Evolutionary conservation across 2,113 vertebrate genomes (phyloP).

Genomic region (Phyllostomus hastatus): DNA sequence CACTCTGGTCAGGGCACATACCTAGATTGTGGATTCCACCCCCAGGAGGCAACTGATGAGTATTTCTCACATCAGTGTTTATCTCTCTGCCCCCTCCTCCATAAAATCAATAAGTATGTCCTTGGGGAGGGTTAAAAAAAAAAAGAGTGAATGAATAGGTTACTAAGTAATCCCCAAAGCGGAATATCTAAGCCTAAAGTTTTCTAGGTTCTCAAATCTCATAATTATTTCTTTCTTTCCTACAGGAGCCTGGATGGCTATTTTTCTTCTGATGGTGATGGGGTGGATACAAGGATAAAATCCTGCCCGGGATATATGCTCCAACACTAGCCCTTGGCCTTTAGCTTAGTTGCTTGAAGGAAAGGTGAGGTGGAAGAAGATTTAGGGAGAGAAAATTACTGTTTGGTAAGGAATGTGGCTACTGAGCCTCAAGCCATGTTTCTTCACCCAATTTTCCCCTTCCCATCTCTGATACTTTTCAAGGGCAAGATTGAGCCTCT

Average conservation of each 20-base stretch:
- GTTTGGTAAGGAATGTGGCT: background rate
- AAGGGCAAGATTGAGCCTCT: background rate
- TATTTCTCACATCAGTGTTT: too few relatives aligned
- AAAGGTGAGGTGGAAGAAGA: background rate
- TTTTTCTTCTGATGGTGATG: background rate
- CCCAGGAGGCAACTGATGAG: too few relatives aligned
- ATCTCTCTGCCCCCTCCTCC: too few relatives aligned
- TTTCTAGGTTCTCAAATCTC: background rate
- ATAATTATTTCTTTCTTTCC: conserved; percentile 16
- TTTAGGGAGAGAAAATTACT: background rate
- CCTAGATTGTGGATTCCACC: too few relatives aligned
- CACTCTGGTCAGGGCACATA: too few relatives aligned
- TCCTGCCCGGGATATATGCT: background rate
- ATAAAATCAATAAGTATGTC: too few relatives aligned
- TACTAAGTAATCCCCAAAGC: background rate
- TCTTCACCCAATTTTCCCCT: background rate
- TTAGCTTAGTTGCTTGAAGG: background rate
- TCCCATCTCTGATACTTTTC: background rate
- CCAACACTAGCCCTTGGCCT: background rate
- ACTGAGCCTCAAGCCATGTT: background rate
- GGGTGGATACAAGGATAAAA: conserved; percentile 43
- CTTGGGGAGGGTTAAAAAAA: too few relatives aligned
- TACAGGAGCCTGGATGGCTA: conserved; percentile 14
- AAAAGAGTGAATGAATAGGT: background rate
- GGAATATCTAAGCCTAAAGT: background rate